phyloP scores from a whole-genome alignment of 2,113 vertebrate species.

The Heptranchias perlo region DNA sequence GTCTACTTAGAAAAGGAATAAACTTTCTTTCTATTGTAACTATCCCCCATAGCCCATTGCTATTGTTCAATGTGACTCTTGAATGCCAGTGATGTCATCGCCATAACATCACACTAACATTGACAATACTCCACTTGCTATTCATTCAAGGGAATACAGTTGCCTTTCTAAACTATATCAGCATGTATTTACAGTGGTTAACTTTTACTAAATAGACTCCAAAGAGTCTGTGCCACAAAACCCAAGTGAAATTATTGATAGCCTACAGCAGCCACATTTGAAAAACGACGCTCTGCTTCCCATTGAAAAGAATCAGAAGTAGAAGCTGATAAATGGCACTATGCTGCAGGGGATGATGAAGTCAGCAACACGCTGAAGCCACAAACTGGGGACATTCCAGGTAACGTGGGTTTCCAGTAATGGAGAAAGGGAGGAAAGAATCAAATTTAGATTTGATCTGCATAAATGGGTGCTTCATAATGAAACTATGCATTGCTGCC shows the following conservation, averaged over 20 bases:
- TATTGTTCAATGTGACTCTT: neutral
- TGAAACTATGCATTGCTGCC: neutral
- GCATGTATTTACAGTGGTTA: neutral
- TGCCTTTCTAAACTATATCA: neutral
- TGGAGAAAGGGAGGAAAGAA: neutral
- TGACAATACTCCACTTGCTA: neutral
- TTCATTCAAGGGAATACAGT: neutral
- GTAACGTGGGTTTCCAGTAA: neutral
- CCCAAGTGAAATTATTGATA: neutral
- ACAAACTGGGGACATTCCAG: neutral
- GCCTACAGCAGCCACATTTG: neutral
- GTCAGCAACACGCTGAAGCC: neutral
- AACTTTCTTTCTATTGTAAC: neutral
- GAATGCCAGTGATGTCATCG: neutral
- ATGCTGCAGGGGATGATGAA: neutral
- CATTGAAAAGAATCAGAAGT: slow-evolving; percentile 3
- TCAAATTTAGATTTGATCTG: neutral
- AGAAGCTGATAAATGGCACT: neutral
- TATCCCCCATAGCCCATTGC: neutral
- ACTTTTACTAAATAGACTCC: slow-evolving; percentile 8
- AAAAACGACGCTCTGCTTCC: neutral
- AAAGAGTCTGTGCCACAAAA: neutral
- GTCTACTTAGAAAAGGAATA: neutral
- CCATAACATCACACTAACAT: neutral
- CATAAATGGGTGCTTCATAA: neutral